Conservation (phyloP, 2,888 invertebrate species). For the Caradrina kadenii region DNA sequence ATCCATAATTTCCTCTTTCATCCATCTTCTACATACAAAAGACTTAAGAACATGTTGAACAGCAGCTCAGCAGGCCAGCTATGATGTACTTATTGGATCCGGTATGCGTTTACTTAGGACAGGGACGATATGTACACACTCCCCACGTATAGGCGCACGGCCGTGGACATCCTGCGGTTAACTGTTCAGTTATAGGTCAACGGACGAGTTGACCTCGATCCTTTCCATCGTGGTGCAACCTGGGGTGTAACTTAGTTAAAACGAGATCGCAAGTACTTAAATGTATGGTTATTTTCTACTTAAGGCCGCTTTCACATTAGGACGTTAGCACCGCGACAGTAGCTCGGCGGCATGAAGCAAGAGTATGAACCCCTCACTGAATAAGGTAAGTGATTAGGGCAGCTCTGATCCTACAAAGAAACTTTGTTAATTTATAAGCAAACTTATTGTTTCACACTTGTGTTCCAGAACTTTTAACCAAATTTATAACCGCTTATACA, state of each 20-base stretch:
- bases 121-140: not conserved
- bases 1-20: not conserved
- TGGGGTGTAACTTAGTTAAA: conserved; percentile 13
- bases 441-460: too few relatives aligned
- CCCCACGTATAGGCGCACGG: not conserved
- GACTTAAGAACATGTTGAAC: conserved; percentile 10
- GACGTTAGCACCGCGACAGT: too few relatives aligned
- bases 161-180: conserved; percentile 24
- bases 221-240: conserved; percentile 9
- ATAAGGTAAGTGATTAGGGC: too few relatives aligned
- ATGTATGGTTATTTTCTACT: conserved; percentile 17
- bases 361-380: too few relatives aligned
- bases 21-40: not conserved
- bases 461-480: too few relatives aligned
- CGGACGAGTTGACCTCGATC: conserved; percentile 31
- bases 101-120: conserved; percentile 44
- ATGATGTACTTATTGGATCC: conserved; percentile 18
- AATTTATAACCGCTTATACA: too few relatives aligned
- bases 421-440: too few relatives aligned
- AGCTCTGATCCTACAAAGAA: too few relatives aligned
- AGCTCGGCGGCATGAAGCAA: too few relatives aligned
- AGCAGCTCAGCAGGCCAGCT: not conserved
- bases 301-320: too few relatives aligned
- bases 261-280: conserved; percentile 9
- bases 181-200: conserved; percentile 27